Conservation (phyloP, 2,797 vertebrate genomes). For the Fringilla coelebs region DNA sequence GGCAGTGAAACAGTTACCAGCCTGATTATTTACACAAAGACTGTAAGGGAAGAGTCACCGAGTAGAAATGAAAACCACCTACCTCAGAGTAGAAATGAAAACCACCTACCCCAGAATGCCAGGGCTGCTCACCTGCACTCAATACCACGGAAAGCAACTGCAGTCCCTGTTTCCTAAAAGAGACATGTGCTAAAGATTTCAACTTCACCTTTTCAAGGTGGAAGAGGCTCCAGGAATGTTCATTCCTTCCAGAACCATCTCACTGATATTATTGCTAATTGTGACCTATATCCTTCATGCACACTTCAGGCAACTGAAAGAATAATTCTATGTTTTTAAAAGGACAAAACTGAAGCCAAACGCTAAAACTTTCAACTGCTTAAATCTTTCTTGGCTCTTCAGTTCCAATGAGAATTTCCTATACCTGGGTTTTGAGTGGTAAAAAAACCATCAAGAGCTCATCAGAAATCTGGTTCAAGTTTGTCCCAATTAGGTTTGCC, state of each 20-base stretch:
- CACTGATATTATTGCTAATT: neutral
- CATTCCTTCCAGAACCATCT: neutral
- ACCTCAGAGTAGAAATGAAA: neutral
- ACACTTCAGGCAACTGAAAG: neutral
- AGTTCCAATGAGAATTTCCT: neutral
- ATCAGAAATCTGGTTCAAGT: neutral
- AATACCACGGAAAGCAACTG: neutral
- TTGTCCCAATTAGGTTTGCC: neutral
- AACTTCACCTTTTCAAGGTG: neutral
- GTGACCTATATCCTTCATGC: neutral
- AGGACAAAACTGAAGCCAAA: neutral
- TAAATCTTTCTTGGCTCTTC: neutral
- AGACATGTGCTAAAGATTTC: neutral
- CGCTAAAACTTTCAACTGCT: neutral
- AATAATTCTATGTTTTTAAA: neutral
- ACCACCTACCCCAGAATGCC: neutral
- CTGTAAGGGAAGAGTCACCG: neutral
- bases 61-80: neutral
- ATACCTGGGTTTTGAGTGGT: neutral
- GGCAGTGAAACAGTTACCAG: neutral
- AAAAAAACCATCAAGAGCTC: neutral
- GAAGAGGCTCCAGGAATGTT: neutral
- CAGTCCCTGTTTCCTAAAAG: neutral
- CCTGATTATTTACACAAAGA: neutral
- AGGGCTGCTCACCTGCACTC: neutral